Evolutionary conservation across 2,113 vertebrate genomes (phyloP).

Genomic region (Chlamydotis undulata): DNA sequence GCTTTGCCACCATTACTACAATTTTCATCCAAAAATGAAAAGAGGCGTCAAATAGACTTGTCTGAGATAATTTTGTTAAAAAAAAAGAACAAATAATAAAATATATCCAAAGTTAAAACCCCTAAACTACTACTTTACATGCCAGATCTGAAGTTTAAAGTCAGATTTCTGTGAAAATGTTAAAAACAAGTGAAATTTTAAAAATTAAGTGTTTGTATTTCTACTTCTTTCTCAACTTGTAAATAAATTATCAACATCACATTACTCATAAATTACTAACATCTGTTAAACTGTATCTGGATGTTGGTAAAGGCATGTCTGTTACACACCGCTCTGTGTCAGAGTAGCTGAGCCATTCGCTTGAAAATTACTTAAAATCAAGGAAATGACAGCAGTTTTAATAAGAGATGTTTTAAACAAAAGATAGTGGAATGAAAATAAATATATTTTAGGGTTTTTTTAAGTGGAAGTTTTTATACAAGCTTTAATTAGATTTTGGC

Average conservation of each 20-base stretch:
- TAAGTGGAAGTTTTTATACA: conserved; percentile 50
- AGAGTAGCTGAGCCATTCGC: background rate
- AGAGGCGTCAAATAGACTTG: background rate
- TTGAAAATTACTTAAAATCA: conserved; percentile 9
- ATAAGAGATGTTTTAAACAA: conserved; percentile 43
- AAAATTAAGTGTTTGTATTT: background rate
- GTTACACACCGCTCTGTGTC: background rate
- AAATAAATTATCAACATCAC: background rate
- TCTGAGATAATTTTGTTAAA: background rate
- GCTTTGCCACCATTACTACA: background rate
- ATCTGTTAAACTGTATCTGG: background rate
- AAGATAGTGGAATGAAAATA: conserved; percentile 39
- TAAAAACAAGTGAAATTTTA: background rate
- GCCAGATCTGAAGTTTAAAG: background rate
- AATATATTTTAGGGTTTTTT: conserved; percentile 4
- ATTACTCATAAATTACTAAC: background rate
- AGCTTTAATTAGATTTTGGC: conserved; percentile 78
- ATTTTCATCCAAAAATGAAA: background rate
- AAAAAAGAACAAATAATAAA: background rate
- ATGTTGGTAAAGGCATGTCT: background rate
- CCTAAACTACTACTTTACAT: background rate
- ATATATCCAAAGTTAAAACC: background rate
- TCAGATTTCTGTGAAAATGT: background rate
- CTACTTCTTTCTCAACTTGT: background rate
- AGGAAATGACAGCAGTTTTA: conserved; percentile 11